A percentile compares a stretch with the other conserved stretches of the same genome.
These are phyloP conservation scores for Chiridota heheva DNA, from an alignment of 35 echinoderm and acorn worm species.

Conservation along the genomic window DNA sequence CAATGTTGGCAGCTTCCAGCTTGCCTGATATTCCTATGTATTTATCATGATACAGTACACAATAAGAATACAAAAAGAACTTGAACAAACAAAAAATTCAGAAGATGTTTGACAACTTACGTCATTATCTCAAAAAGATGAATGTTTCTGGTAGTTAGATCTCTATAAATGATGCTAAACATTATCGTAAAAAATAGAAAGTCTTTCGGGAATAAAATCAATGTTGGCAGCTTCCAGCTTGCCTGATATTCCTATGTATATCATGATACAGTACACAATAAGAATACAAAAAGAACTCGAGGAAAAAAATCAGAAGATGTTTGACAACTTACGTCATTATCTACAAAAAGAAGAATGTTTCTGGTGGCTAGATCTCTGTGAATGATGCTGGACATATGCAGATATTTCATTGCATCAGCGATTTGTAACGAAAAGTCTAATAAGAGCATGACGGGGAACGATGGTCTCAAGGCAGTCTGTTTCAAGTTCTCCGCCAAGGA, in stretches of 20 bases:
- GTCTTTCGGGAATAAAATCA: too few species aligned
- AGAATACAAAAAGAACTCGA: not conserved
- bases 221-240: not conserved
- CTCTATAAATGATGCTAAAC: too few species aligned
- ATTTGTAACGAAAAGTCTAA: constrained; percentile 87
- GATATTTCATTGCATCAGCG: constrained; percentile 86
- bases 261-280: not conserved
- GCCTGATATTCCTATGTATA: not conserved
- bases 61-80: not conserved
- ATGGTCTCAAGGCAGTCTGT: constrained; percentile 67
- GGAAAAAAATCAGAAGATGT: not conserved
- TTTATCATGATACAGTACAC: not conserved
- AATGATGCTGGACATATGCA: constrained; percentile 84
- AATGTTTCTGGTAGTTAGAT: too few species aligned
- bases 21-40: not conserved
- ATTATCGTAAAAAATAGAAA: too few species aligned
- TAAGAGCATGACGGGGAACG: constrained; percentile 81
- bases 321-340: constrained; percentile 72
- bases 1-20: not conserved
- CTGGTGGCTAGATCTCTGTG: constrained; percentile 94
- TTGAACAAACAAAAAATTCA: not conserved
- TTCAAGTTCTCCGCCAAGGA: constrained; percentile 95
- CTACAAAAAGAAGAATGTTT: constrained; percentile 89
- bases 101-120: too few species aligned
- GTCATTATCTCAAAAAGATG: too few species aligned